Base-by-base conservation (phyloP, 2,888 invertebrate species). In the Leptinotarsa peninsularis region DNA sequence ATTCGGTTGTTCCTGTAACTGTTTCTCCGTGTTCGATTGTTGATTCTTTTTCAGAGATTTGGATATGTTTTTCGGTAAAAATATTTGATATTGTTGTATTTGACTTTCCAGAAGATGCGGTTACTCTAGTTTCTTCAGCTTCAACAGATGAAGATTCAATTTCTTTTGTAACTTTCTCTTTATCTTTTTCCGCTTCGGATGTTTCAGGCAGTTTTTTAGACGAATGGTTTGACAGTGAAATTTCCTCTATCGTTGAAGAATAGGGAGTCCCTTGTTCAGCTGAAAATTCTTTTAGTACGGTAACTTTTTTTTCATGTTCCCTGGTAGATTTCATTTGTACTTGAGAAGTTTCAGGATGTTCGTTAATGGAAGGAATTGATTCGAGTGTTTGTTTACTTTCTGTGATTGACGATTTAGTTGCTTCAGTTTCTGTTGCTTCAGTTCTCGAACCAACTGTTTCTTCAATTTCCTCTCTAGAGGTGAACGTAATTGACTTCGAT, bases 1-100 rank as follows among this genome's bases (percentile, higher is more conserved):
- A 67, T 71, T 71, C 43, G n/a, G 52, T 50, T 50, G 27, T 52
- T 49, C 66, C 66, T 33, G 4, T 33, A 10, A 43, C 43, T 43
- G 43, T 43, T 66, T 66, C 4, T 60, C 5, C 23, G 15, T 14
- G 23, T 15, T 23, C 4, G 27, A 60, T 4, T 27, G 27, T 60
- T 21, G 60, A 54, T 43, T 43, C 43, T 43, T 10, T 43, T 43
- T 10, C 43, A 43, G 43, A 43, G 43, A 43, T 43, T 13, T 43
- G 2, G 43, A 10, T 43, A 43, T 43, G 13, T 10, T 43, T 43
- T 43, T 43, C 43, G 10, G 43, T 43, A 10, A 43, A 43, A 43
- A 10, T 43, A 43, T 43, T 43, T 43, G 43, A 10, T 43, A 43
- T 5, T 52, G 52, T 15, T 52, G 2, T 52, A 17, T 52, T 52